Conservation (phyloP, 1,140 invertebrate genomes). For the Diachasma alloeum region DNA sequence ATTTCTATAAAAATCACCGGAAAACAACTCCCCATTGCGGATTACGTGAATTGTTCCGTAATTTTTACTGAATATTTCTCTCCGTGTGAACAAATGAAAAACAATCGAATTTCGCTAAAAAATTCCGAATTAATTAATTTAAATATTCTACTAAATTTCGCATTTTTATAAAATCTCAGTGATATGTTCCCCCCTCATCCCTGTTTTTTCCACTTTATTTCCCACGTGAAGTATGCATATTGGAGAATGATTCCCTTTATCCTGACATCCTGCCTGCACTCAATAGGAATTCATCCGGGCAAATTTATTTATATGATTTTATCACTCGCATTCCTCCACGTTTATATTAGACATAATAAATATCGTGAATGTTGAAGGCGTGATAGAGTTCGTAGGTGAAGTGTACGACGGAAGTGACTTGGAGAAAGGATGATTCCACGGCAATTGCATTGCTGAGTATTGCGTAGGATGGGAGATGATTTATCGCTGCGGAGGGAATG, state of each 20-base stretch:
- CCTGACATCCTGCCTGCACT: background rate
- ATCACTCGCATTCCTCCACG: background rate
- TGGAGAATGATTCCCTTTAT: background rate
- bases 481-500: background rate
- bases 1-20: no score
- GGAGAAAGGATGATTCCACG: background rate
- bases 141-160: no score
- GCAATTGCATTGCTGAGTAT: background rate
- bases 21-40: no score
- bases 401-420: background rate
- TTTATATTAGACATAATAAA: background rate
- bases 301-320: background rate
- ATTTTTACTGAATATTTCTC: no score
- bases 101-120: no score
- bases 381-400: background rate
- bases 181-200: background rate
- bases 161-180: background rate
- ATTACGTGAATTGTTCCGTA: no score
- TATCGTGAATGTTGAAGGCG: background rate
- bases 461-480: background rate
- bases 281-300: background rate
- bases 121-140: no score
- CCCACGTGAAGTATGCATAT: background rate
- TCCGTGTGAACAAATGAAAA: no score
- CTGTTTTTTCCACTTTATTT: background rate